Evolutionary conservation across 2,113 vertebrate genomes (phyloP).

Genomic region (Astur gentilis): DNA sequence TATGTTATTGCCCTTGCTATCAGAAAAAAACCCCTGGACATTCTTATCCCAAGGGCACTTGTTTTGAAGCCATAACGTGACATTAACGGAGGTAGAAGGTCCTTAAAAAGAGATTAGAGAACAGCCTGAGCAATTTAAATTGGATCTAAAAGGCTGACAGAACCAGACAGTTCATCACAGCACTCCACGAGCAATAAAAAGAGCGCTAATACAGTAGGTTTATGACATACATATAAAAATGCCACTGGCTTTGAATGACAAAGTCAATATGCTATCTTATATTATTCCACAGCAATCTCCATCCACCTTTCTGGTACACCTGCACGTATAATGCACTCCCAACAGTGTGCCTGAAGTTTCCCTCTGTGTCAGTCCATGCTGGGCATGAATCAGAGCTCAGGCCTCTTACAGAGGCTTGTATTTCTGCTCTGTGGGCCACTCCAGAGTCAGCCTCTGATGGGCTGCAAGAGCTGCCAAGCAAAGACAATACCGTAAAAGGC

Average conservation of each 20-base stretch:
- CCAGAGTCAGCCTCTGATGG: background rate
- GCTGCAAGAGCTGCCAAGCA: background rate
- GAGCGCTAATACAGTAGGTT: background rate
- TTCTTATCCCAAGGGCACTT: background rate
- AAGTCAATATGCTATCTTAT: background rate
- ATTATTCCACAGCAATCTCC: background rate
- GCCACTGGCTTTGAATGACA: background rate
- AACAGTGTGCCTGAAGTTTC: background rate
- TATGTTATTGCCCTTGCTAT: background rate
- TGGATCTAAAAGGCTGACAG: background rate
- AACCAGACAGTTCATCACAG: background rate
- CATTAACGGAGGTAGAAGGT: background rate
- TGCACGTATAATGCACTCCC: too few species aligned
- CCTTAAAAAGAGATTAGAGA: constrained; percentile 13
- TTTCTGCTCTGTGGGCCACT: background rate
- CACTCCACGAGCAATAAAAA: background rate
- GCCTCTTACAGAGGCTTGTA: background rate
- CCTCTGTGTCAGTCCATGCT: background rate
- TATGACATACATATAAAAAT: background rate
- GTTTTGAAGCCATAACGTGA: background rate
- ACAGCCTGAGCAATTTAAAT: background rate
- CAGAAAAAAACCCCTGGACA: background rate
- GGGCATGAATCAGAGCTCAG: background rate
- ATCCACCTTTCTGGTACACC: background rate
- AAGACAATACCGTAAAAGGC: background rate